These are phyloP conservation scores for Pelobates fuscus DNA, from an alignment of 2,113 vertebrate genomes.

Conservation along the genomic window DNA sequence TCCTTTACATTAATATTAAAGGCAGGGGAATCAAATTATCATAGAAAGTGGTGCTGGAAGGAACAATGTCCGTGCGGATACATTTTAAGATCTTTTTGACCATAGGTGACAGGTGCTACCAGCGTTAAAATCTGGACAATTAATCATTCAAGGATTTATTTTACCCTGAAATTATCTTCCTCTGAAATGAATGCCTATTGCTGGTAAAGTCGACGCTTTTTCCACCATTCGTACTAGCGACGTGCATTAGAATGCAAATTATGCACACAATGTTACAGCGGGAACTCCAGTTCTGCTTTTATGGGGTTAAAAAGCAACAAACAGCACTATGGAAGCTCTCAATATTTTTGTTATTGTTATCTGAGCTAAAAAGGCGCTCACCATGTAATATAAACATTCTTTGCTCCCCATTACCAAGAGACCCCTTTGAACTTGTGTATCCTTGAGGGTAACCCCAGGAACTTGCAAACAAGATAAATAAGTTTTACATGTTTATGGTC, in stretches of 20 bases:
- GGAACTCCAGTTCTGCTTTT: not conserved
- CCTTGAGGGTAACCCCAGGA: constrained; percentile 76
- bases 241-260: not conserved
- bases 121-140: constrained; percentile 51
- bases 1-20: constrained; percentile 31
- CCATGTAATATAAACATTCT: too few relatives aligned
- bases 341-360: too few relatives aligned
- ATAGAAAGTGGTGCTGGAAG: constrained; percentile 29
- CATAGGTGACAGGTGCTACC: constrained; percentile 57
- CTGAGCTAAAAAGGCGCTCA: not conserved
- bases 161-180: constrained; percentile 61
- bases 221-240: too few relatives aligned
- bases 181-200: too few relatives aligned
- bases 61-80: constrained; percentile 41
- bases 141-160: constrained; percentile 55
- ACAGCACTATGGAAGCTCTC: too few relatives aligned
- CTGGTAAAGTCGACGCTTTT: too few relatives aligned
- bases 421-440: constrained; percentile 77
- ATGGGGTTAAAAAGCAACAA: not conserved
- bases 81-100: constrained; percentile 53
- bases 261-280: too few relatives aligned
- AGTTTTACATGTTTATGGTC: constrained; percentile 72
- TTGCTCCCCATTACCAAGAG: constrained; percentile 70
- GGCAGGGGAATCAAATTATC: constrained; percentile 10
- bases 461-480: constrained; percentile 56